Percentiles rank a stretch among this genome's conserved stretches.
phyloP scores from a whole-genome alignment of 2,113 vertebrate genomes.

The Anthoscopus minutus region DNA sequence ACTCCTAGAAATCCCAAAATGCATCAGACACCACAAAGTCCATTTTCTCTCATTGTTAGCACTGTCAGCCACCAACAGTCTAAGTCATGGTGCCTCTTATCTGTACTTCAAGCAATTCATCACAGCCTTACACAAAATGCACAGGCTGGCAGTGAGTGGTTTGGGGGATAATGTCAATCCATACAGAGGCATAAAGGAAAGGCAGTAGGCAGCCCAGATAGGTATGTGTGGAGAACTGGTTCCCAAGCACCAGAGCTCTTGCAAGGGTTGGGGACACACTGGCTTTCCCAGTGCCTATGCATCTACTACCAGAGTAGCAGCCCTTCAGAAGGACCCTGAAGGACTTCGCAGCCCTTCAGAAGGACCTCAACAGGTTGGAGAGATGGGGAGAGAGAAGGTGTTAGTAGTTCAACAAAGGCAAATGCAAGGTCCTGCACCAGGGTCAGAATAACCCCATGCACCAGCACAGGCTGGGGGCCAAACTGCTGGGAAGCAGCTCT shows the following conservation, averaged over 20 bases:
- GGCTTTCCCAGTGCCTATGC: not conserved
- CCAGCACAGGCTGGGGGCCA: not conserved
- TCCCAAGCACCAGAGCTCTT: not conserved
- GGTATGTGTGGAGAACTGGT: fast-evolving
- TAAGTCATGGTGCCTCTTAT: not conserved
- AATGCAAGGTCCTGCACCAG: not conserved
- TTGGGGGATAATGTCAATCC: not conserved
- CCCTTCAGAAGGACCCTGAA: not conserved
- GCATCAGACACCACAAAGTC: not conserved
- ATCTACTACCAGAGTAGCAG: not conserved
- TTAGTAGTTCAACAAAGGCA: not conserved
- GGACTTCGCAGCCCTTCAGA: not conserved
- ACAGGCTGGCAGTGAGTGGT: not conserved
- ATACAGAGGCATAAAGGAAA: not conserved
- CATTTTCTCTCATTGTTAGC: not conserved
- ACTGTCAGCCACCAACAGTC: not conserved
- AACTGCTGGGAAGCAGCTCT: not conserved
- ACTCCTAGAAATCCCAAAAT: not conserved
- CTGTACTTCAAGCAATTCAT: not conserved
- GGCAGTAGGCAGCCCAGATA: not conserved
- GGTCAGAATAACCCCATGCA: not conserved
- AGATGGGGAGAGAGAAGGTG: not conserved
- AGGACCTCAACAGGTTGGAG: not conserved
- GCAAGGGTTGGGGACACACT: not conserved
- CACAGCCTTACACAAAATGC: not conserved